A percentile compares a stretch with the other conserved stretches of the same genome.
phyloP scores from a whole-genome alignment of 1,140 invertebrate species.

The Dreissena polymorpha region DNA sequence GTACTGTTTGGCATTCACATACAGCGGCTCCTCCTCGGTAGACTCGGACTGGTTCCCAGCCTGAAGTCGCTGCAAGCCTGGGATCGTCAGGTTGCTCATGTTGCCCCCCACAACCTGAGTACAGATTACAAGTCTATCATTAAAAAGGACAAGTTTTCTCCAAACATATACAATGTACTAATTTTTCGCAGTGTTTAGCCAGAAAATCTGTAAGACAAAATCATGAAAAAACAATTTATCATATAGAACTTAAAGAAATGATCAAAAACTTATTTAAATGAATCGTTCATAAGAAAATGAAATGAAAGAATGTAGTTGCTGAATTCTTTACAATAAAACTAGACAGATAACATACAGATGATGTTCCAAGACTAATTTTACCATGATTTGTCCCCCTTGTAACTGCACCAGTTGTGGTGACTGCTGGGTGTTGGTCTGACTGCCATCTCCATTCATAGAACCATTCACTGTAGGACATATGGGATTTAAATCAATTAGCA shows the following conservation, averaged over 20 bases:
- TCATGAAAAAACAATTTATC: too few relatives aligned
- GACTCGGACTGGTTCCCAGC: conserved; percentile 79
- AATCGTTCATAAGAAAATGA: too few relatives aligned
- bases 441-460: conserved; percentile 23
- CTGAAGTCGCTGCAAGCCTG: conserved; percentile 81
- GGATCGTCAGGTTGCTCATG: conserved; percentile 29
- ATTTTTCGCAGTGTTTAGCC: too few relatives aligned
- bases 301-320: neutral
- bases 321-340: neutral
- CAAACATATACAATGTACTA: too few relatives aligned
- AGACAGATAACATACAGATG: too few relatives aligned
- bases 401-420: conserved; percentile 41
- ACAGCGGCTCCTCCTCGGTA: conserved; percentile 87
- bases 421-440: conserved; percentile 2
- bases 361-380: neutral
- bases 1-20: conserved; percentile 98
- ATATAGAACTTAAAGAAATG: too few relatives aligned
- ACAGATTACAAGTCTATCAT: neutral
- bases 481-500: too few relatives aligned
- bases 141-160: neutral
- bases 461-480: conserved; percentile 24
- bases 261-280: too few relatives aligned
- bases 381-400: conserved; percentile 50
- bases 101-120: conserved; percentile 57
- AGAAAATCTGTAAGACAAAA: too few relatives aligned